These are phyloP conservation scores for Dysmachus trigonus DNA, from an alignment of 2,888 invertebrate species.

Conservation along the genomic window DNA sequence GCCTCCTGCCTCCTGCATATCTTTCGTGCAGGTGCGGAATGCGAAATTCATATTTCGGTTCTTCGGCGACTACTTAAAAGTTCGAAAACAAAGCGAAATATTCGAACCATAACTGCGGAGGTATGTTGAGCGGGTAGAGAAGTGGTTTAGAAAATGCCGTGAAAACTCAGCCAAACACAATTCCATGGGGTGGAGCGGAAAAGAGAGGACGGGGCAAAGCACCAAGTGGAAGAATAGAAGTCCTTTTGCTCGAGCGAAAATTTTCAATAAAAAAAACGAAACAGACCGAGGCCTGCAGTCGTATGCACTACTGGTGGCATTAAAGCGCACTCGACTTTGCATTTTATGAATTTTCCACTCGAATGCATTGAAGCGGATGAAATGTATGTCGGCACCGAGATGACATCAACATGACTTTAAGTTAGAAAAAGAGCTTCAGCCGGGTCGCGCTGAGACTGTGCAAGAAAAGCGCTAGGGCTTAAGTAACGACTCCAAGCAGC, in stretches of 20 bases:
- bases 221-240: conserved; percentile 6
- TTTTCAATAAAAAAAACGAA: conserved; percentile 5
- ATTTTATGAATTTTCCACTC: conserved; percentile 7
- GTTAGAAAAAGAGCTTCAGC: neutral
- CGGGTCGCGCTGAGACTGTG: neutral
- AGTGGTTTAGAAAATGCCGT: neutral
- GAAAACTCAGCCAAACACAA: neutral
- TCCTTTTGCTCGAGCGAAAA: neutral
- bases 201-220: neutral
- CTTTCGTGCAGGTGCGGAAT: neutral
- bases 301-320: neutral
- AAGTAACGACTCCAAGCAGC: neutral
- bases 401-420: neutral
- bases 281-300: neutral
- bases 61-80: conserved; percentile 2
- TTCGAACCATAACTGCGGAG: neutral
- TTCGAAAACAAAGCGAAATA: neutral
- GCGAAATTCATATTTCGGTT: neutral
- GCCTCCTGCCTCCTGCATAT: neutral
- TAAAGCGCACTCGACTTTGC: neutral
- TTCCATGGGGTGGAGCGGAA: neutral
- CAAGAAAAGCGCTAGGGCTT: neutral
- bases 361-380: neutral
- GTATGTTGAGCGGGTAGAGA: neutral
- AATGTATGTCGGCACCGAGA: neutral